These are phyloP conservation scores for Hydractinia echinata DNA, from an alignment of 30 jellyfish, hydroid and myxozoan species.

Conservation along the genomic window DNA sequence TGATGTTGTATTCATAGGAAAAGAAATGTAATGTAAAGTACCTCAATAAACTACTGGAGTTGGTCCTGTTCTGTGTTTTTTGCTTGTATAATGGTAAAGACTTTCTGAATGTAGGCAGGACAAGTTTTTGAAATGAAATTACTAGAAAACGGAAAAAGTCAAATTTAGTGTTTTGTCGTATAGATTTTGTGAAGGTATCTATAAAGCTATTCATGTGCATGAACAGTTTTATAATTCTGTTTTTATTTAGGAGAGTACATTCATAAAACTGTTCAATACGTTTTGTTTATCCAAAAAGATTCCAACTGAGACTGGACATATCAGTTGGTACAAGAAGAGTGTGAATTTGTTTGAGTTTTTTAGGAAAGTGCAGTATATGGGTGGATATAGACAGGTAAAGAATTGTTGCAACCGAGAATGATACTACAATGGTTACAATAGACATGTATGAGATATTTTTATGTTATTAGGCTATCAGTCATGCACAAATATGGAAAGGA, in stretches of 20 bases:
- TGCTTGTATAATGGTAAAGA: too few species aligned
- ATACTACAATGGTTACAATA: background rate
- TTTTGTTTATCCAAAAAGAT: constrained; percentile 1
- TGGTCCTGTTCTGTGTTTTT: too few species aligned
- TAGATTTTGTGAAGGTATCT: too few species aligned
- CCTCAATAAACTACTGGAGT: too few species aligned
- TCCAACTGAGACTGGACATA: background rate
- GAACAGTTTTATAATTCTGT: background rate
- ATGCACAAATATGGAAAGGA: constrained; percentile 30
- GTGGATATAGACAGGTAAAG: constrained; percentile 30
- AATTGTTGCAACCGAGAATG: background rate
- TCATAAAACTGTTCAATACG: constrained; percentile 12
- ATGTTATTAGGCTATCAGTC: constrained; percentile 31
- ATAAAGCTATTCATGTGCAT: too few species aligned
- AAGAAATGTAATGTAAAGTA: too few species aligned
- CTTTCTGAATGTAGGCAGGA: too few species aligned
- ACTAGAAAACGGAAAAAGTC: too few species aligned
- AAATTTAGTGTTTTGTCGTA: too few species aligned
- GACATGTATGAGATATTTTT: background rate
- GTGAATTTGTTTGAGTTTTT: constrained; percentile 15
- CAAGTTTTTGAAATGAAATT: too few species aligned
- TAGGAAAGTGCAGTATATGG: constrained; percentile 17
- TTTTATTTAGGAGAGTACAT: constrained; percentile 19
- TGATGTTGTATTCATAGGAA: too few species aligned
- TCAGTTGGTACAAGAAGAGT: constrained; percentile 19